phyloP scores from a whole-genome alignment of 2,797 vertebrate species.

The Tragopan temminckii region DNA sequence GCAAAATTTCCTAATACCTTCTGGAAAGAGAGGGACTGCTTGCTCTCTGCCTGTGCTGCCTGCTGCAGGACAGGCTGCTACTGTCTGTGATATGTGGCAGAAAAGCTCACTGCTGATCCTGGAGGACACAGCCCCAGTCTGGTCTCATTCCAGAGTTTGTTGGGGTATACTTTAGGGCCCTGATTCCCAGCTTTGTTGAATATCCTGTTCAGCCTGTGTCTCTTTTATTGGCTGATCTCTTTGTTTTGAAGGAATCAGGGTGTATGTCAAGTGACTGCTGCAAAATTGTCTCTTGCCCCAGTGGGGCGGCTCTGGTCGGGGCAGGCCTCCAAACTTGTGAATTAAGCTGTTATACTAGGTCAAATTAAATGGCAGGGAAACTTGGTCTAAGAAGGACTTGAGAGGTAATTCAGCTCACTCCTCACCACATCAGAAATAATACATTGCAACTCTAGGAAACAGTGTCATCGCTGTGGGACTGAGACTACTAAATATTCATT shows the following conservation, averaged over 20 bases:
- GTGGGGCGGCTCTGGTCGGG: background rate
- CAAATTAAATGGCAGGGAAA: background rate
- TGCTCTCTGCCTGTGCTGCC: background rate
- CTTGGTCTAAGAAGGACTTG: background rate
- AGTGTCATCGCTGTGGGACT: rapidly evolving
- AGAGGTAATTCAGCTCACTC: background rate
- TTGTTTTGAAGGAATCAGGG: background rate
- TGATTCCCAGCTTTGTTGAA: background rate
- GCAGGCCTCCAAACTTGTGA: background rate
- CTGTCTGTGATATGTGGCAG: rapidly evolving
- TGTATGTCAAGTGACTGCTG: rapidly evolving
- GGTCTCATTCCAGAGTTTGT: background rate
- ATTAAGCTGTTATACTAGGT: background rate
- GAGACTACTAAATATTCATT: background rate
- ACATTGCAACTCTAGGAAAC: background rate
- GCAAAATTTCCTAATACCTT: background rate
- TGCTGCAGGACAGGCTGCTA: background rate
- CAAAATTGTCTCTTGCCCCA: background rate
- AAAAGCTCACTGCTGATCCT: rapidly evolving
- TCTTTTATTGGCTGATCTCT: background rate
- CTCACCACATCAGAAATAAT: rapidly evolving
- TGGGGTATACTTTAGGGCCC: rapidly evolving
- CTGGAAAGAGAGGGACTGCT: background rate
- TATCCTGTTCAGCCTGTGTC: background rate
- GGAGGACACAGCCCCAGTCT: background rate